A percentile compares a stretch with the other conserved stretches of the same genome.
Evolutionary conservation across 1,140 invertebrate species (phyloP).

Genomic region (Drosophila lowei): DNA sequence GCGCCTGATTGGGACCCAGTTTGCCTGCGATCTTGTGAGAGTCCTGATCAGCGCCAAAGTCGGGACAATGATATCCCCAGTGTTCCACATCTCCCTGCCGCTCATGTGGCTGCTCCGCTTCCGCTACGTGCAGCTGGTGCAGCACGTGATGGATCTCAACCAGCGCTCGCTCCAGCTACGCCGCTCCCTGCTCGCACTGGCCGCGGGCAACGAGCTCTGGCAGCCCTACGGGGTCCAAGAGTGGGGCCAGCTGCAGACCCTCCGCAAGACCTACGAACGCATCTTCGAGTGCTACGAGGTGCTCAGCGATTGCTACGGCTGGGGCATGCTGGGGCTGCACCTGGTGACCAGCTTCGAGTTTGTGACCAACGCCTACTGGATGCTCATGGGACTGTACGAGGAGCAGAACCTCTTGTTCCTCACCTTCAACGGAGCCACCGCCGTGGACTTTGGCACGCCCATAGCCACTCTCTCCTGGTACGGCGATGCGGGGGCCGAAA

Average conservation of each 20-base stretch:
- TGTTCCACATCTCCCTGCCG: slow-evolving; percentile 43
- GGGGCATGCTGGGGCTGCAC: slow-evolving; percentile 65
- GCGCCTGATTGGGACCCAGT: slow-evolving; percentile 29
- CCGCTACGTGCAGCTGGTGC: slow-evolving; percentile 60
- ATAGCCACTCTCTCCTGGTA: slow-evolving; percentile 59
- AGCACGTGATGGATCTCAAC: slow-evolving; percentile 62
- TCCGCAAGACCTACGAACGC: slow-evolving; percentile 60
- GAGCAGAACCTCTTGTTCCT: slow-evolving; percentile 1
- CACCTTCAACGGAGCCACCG: slow-evolving; percentile 58
- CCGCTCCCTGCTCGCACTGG: slow-evolving; percentile 31
- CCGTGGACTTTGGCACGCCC: slow-evolving; percentile 47
- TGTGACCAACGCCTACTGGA: slow-evolving; percentile 71
- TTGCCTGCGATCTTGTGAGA: slow-evolving; percentile 34
- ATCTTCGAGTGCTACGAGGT: slow-evolving; percentile 65
- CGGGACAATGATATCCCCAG: slow-evolving; percentile 20
- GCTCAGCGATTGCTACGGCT: slow-evolving; percentile 69
- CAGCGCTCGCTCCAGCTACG: slow-evolving; percentile 42
- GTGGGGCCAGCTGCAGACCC: slow-evolving; percentile 49
- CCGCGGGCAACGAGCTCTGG: slow-evolving; percentile 60
- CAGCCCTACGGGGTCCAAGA: slow-evolving; percentile 60
- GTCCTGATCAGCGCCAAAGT: slow-evolving; percentile 15
- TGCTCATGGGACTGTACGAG: slow-evolving; percentile 35
- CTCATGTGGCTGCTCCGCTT: slow-evolving; percentile 47
- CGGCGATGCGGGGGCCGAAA: slow-evolving; percentile 57
- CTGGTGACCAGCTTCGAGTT: slow-evolving; percentile 62